Evolutionary conservation across 2,113 vertebrate species (phyloP), one percentile per base, ranked within the genome.

Genomic region (Lycaon pictus): DNA sequence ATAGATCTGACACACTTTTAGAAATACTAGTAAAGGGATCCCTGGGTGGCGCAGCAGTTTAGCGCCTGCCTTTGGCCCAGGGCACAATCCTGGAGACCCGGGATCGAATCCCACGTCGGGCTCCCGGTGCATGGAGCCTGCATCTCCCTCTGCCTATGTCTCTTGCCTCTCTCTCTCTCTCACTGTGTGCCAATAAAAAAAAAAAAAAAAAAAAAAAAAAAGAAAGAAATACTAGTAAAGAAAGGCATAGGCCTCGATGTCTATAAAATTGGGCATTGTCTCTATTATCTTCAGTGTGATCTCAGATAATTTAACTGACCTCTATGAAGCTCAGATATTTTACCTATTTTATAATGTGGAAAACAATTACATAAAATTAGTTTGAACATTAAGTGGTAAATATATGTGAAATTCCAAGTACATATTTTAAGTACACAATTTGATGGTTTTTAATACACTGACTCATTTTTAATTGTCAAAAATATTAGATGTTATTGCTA

Each of bases 351-450:
- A 76, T 83, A 71, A 35, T 29, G 17, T 32, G 3, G 27, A 76
- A 83, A 96, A 80, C 5, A 25, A 37, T 86, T 86, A 72, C 0
- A n/a, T 62, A 94, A 93, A 5, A 76, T 56, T 77, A 88, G 69
- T 74, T 92, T 89, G 12, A 89, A 92, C 11, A 77, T 79, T 87
- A 83, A 81, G 48, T 53, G 35, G 95, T 48, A 89, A 94, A 86
- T 29, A 2, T 27, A n/a, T 88, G 16, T 72, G 35, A 93, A 95
- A 89, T 91, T 1, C 17, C 35, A 67, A 35, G 23, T n/a, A 74
- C 51, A 43, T 71, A 92, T 92, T 72, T 93, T 90, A 87, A 65
- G 67, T n/a, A 5, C 29, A 51, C 12, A 62, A 53, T 53, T 71
- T 60, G 76, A 23, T 76, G 23, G 29, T 16, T 89, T 93, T 81